These are phyloP conservation scores for Dunckerocampus dactyliophorus DNA, from an alignment of 2,113 vertebrate species.

Conservation along the genomic window DNA sequence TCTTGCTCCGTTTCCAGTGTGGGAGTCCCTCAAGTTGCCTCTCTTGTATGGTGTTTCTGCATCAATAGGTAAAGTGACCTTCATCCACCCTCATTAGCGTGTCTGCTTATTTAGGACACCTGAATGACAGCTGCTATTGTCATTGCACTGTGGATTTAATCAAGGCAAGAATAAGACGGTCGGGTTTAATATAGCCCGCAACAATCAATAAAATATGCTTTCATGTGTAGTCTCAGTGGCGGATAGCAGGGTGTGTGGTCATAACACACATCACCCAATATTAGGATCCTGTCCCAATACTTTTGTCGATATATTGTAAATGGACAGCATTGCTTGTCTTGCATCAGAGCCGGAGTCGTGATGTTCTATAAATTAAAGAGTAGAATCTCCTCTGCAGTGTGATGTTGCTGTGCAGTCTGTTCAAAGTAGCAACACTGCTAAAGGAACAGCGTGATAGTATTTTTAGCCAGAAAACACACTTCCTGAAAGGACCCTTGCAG, in stretches of 20 bases:
- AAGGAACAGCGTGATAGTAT: not conserved
- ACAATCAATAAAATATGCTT: slow-evolving; percentile 2
- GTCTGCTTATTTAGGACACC: slow-evolving; percentile 14
- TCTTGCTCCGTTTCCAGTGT: slow-evolving; percentile 69
- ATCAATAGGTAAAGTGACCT: slow-evolving; percentile 67
- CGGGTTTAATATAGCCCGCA: not conserved
- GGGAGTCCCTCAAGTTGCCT: slow-evolving; percentile 89
- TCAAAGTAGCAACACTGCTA: not conserved
- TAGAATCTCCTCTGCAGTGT: not conserved
- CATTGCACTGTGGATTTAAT: not conserved
- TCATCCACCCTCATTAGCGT: not conserved
- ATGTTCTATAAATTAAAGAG: not conserved
- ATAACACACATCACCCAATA: too few relatives aligned
- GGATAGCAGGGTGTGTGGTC: too few relatives aligned
- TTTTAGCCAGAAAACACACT: not conserved
- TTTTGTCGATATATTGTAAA: not conserved
- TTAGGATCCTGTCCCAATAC: too few relatives aligned
- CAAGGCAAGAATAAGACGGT: slow-evolving; percentile 1
- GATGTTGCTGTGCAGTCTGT: not conserved
- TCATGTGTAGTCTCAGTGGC: not conserved
- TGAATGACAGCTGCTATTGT: slow-evolving; percentile 2
- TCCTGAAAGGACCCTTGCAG: not conserved
- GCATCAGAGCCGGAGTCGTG: not conserved
- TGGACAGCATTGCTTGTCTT: not conserved
- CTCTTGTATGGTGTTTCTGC: slow-evolving; percentile 84